Percentiles rank a stretch among this genome's conserved stretches.
These are phyloP conservation scores for Thysanoteuthis rhombus DNA, from an alignment of 2,888 invertebrate genomes.

Conservation along the genomic window DNA sequence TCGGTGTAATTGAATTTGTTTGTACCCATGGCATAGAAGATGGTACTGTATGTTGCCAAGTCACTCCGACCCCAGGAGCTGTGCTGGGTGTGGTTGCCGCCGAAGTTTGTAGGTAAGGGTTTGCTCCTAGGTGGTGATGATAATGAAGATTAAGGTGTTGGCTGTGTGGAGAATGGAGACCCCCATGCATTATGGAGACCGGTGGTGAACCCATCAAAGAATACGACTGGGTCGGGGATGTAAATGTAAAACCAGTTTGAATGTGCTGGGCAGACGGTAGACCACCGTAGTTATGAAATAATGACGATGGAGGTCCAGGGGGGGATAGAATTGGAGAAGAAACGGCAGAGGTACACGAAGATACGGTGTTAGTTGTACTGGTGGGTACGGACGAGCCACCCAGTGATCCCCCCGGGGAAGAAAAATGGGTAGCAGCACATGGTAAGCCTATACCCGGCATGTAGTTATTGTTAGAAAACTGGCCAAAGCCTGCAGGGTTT, in stretches of 20 bases:
- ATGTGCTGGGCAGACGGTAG: constrained; percentile 24
- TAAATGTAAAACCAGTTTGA: constrained; percentile 27
- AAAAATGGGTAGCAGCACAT: constrained; percentile 12
- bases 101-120: constrained; percentile 14
- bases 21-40: constrained; percentile 32
- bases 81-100: constrained; percentile 26
- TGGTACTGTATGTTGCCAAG: constrained; percentile 32
- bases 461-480: constrained; percentile 31
- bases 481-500: constrained; percentile 27
- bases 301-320: background rate
- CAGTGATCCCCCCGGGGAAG: background rate
- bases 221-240: constrained; percentile 20
- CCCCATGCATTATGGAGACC: background rate
- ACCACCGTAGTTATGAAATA: constrained; percentile 12
- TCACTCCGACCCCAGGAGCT: constrained; percentile 30
- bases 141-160: background rate
- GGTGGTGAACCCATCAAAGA: constrained; percentile 26
- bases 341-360: background rate
- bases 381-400: background rate
- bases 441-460: constrained; percentile 26
- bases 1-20: constrained; percentile 15
- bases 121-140: background rate
- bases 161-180: background rate
- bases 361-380: background rate
- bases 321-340: background rate